Percentiles rank a stretch among this genome's conserved stretches.
Conservation (phyloP, 2,113 vertebrate species). For the Ondatra zibethicus region DNA sequence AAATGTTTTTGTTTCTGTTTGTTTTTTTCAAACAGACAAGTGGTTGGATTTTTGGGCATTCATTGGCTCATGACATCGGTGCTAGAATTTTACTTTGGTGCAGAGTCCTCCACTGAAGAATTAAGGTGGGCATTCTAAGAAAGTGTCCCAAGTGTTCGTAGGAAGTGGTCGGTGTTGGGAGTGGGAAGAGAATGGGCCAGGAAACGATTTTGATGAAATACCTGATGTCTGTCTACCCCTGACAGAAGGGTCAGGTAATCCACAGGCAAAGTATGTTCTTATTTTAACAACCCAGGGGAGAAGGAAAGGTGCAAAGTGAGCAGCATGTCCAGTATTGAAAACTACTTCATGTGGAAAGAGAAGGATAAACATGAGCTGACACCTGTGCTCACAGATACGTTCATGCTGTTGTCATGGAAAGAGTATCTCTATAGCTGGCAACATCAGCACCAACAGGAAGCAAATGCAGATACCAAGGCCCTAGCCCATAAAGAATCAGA, state of each 20-base stretch:
- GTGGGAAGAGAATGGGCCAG: no score
- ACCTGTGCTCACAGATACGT: neutral
- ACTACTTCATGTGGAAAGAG: neutral
- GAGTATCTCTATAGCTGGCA: neutral
- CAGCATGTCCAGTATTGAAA: neutral
- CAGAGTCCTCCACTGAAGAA: neutral
- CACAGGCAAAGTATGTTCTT: neutral
- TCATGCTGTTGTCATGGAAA: neutral
- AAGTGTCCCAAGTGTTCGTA: neutral
- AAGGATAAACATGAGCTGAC: neutral
- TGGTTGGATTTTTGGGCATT: slow-evolving; percentile 11
- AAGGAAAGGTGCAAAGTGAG: neutral
- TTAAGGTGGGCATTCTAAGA: neutral
- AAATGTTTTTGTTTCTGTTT: neutral
- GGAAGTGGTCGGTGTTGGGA: neutral
- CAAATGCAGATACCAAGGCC: neutral
- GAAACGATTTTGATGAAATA: neutral
- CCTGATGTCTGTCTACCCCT: no score
- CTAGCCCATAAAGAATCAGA: neutral
- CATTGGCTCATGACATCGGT: neutral
- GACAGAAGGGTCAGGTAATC: neutral
- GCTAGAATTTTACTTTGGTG: neutral
- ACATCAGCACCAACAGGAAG: neutral
- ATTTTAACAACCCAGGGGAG: neutral
- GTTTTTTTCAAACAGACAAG: neutral